Percentiles rank a stretch among this genome's conserved stretches.
These are phyloP conservation scores for Denticeps clupeoides DNA, from an alignment of 2,797 vertebrate genomes.

Conservation along the genomic window DNA sequence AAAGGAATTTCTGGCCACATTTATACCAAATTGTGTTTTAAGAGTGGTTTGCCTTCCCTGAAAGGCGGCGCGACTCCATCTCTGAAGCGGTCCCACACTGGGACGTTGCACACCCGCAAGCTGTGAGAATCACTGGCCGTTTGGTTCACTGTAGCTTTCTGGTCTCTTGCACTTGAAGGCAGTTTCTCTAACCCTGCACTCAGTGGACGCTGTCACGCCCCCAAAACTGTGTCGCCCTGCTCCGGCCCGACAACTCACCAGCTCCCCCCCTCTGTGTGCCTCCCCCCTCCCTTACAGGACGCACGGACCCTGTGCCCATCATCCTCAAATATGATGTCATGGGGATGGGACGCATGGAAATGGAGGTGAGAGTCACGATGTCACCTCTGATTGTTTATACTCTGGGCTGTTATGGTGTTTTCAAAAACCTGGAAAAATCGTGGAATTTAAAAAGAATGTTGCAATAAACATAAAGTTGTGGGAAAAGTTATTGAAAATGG, in stretches of 20 bases:
- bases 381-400: too few species aligned
- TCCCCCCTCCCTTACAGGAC: conserved; percentile 62
- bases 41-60: too few species aligned
- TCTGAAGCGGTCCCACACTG: conserved; percentile 12
- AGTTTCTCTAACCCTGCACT: conserved; percentile 98
- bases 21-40: too few species aligned
- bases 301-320: conserved; percentile 96
- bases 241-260: conserved; percentile 33
- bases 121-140: conserved; percentile 98
- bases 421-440: too few species aligned
- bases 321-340: conserved; percentile 99
- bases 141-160: conserved; percentile 99
- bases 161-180: conserved; percentile 99
- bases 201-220: conserved; percentile 65
- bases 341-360: conserved; percentile 99
- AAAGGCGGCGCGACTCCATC: too few species aligned
- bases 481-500: too few species aligned
- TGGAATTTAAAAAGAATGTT: too few species aligned
- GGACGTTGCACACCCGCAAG: conserved; percentile 67
- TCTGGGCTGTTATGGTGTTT: too few species aligned
- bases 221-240: conserved; percentile 34
- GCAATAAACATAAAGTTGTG: too few species aligned
- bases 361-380: conserved; percentile 78
- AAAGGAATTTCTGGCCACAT: too few species aligned
- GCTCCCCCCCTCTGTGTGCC: conserved; percentile 42